Evolutionary conservation across 2,888 invertebrate species (phyloP).

Genomic region (Phanerotoma sp.): DNA sequence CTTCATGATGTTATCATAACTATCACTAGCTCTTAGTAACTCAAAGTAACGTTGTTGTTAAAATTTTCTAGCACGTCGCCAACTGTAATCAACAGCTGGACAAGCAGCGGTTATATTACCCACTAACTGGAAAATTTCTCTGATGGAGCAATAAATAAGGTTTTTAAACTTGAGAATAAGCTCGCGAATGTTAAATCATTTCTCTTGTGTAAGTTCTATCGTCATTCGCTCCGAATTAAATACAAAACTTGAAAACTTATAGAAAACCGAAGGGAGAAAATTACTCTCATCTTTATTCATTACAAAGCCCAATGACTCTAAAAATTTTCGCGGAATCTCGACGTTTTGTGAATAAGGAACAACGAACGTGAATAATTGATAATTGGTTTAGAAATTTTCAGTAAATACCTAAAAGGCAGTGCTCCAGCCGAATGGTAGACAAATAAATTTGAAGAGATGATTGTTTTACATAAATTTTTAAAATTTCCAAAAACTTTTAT

Average conservation of each 20-base stretch:
- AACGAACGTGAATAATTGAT: background rate
- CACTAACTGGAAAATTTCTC: constrained; percentile 34
- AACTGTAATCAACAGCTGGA: no score
- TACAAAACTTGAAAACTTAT: constrained; percentile 15
- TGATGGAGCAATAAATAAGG: constrained; percentile 26
- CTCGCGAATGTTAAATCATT: constrained; percentile 1
- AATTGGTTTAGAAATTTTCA: constrained; percentile 23
- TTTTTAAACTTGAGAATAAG: background rate
- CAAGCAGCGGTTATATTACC: no score
- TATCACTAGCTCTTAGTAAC: background rate
- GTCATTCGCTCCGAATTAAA: constrained; percentile 15
- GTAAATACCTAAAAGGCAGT: constrained; percentile 25
- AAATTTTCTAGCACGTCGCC: constrained; percentile 27
- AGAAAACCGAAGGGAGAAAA: constrained; percentile 3
- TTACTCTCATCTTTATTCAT: constrained; percentile 16
- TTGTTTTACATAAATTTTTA: constrained; percentile 24
- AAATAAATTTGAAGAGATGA: constrained; percentile 21
- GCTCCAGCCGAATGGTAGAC: constrained; percentile 20
- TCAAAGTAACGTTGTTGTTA: constrained; percentile 24
- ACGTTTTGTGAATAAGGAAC: background rate
- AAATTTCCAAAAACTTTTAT: constrained; percentile 21
- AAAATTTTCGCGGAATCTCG: background rate
- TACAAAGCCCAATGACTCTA: constrained; percentile 10
- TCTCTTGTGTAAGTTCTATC: constrained; percentile 13
- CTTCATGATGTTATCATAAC: constrained; percentile 1